Conservation (phyloP, 2,888 invertebrate species). For the Neuroscelio doddi region DNA sequence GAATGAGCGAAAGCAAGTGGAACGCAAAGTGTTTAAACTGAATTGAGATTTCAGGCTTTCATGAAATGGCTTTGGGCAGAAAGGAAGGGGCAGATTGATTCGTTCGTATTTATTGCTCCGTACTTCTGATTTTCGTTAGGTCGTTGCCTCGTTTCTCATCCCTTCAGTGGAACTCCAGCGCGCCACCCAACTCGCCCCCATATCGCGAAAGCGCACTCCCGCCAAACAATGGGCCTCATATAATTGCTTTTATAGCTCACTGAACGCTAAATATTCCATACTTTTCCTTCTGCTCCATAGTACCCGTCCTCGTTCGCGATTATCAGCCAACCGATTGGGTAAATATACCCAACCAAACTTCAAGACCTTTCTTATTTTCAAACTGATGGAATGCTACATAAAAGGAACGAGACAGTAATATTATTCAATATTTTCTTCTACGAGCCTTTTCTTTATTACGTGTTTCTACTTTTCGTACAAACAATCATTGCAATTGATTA, state of each 20-base stretch:
- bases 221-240: slow-evolving; percentile 70
- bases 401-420: neutral
- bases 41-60: slow-evolving; percentile 55
- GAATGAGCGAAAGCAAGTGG: slow-evolving; percentile 44
- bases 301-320: slow-evolving; percentile 56
- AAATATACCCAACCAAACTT: slow-evolving; percentile 56
- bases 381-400: slow-evolving; percentile 24
- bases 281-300: slow-evolving; percentile 64
- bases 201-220: slow-evolving; percentile 69
- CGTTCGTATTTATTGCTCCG: slow-evolving; percentile 67
- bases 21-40: slow-evolving; percentile 46
- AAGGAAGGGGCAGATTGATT: slow-evolving; percentile 56
- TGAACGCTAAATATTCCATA: slow-evolving; percentile 72
- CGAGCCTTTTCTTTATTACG: no score
- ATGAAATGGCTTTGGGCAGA: slow-evolving; percentile 43
- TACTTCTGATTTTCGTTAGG: slow-evolving; percentile 64
- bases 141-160: slow-evolving; percentile 39
- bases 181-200: slow-evolving; percentile 53
- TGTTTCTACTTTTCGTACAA: no score
- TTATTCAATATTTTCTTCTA: no score
- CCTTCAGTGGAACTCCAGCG: slow-evolving; percentile 41
- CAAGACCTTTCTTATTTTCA: slow-evolving; percentile 51
- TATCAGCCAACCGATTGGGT: slow-evolving; percentile 66
- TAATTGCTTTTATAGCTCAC: slow-evolving; percentile 72
- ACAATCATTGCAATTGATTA: no score